Conservation (phyloP, 2,797 vertebrate genomes). For the Xyrichtys novacula region DNA sequence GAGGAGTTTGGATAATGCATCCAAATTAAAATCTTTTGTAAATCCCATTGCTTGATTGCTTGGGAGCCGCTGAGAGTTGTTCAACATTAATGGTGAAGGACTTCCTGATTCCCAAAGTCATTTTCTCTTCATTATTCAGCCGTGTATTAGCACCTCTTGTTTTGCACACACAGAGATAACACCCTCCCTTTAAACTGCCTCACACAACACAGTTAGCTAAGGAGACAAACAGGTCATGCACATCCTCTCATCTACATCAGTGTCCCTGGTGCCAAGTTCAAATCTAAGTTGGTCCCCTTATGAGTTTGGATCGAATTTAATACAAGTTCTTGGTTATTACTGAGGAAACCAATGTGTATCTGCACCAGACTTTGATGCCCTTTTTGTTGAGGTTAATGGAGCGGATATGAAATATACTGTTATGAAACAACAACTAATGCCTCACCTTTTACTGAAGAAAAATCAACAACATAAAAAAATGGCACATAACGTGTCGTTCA, state of each 20-base stretch:
- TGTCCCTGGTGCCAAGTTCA: slow-evolving; percentile 14
- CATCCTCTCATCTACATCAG: slow-evolving; percentile 10
- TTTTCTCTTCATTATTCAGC: slow-evolving; percentile 79
- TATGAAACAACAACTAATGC: not conserved
- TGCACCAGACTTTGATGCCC: not conserved
- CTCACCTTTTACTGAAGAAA: not conserved
- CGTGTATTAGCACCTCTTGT: slow-evolving; percentile 75
- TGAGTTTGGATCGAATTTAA: not conserved
- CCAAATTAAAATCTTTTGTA: slow-evolving; percentile 86
- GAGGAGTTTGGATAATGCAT: slow-evolving; percentile 84
- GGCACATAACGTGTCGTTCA: not conserved
- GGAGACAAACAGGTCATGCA: slow-evolving; percentile 36
- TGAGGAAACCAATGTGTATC: not conserved
- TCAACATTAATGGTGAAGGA: slow-evolving; percentile 82
- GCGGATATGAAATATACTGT: not conserved
- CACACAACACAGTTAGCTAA: slow-evolving; percentile 28
- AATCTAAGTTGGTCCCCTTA: slow-evolving; percentile 4
- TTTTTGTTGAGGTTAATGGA: not conserved
- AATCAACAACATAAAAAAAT: not conserved
- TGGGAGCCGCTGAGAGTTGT: slow-evolving; percentile 83
- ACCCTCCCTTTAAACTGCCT: slow-evolving; percentile 56
- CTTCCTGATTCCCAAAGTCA: slow-evolving; percentile 82
- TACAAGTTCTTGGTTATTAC: not conserved
- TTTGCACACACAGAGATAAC: slow-evolving; percentile 67
- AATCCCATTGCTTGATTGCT: slow-evolving; percentile 85